phyloP scores from a whole-genome alignment of 2,797 vertebrate species.

The Phataginus tricuspis region DNA sequence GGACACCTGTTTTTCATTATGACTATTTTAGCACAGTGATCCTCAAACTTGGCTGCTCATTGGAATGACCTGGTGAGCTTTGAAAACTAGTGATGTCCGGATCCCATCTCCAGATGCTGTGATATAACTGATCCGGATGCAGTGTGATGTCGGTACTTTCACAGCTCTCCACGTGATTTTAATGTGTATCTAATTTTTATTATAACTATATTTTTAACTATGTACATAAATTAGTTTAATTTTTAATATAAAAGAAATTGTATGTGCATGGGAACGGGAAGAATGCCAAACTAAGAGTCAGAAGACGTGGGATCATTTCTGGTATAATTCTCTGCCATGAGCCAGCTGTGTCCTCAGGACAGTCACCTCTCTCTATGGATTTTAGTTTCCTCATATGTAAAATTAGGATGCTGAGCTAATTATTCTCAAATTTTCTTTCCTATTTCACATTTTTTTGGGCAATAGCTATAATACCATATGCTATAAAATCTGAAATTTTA shows the following conservation, averaged over 20 bases:
- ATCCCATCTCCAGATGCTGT: neutral
- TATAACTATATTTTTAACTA: slow-evolving; percentile 18
- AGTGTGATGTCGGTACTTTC: neutral
- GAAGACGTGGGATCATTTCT: neutral
- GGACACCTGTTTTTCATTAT: neutral
- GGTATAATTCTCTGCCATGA: neutral
- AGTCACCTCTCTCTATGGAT: neutral
- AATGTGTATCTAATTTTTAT: neutral
- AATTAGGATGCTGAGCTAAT: neutral
- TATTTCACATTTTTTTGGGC: neutral
- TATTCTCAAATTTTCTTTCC: slow-evolving; percentile 45
- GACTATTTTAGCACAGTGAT: neutral
- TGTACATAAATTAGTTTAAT: neutral
- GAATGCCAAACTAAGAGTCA: slow-evolving; percentile 24
- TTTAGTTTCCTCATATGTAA: slow-evolving; percentile 16
- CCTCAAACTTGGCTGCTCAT: neutral
- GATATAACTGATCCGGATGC: neutral
- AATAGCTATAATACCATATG: neutral
- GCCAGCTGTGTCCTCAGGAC: neutral
- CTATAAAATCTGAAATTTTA: slow-evolving; percentile 4
- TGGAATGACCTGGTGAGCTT: neutral
- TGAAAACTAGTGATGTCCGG: neutral
- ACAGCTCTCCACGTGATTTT: neutral
- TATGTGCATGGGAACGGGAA: neutral
- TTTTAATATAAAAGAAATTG: slow-evolving; percentile 10